Base-by-base conservation (phyloP, 2,888 invertebrate species). In the Deilephila porcellus region DNA sequence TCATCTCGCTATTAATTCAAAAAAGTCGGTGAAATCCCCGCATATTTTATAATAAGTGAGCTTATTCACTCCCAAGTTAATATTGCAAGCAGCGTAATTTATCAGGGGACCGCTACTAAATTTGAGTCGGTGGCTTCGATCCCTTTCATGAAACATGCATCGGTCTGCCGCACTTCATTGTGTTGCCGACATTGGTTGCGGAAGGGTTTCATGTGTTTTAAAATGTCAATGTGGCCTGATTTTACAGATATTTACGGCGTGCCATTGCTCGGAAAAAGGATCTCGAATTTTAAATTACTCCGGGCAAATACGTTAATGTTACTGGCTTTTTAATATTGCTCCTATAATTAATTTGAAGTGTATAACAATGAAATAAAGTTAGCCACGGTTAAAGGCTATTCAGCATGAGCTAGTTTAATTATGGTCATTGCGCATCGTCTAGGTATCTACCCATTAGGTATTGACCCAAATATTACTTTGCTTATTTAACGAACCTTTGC, bases 71-170 rank as follows among this genome's bases (percentile, higher is more conserved):
- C 75, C 74, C 74, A 71, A 77, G 77, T 82, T 79, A 81, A 81
- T 81, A 80, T 80, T 81, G 75, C 77, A 82, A 72, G 77, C 79
- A 76, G 74, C 76, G 77, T 78, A 79, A 79, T 81, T 82, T 81
- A 79, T 78, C 81, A 74, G 71, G 80, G 79, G 81, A 81, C 77
- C 74, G 34, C 71, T 60, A 77, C 73, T 77, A 77, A 76, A 77
- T 81, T 79, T 80, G 82, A 82, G 77, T 76, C 76, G 79, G 74
- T 77, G 75, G 76, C 76, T 74, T 76, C 74, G 76, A 77, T 80
- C 79, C 78, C 60, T 74, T 73, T 73, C 73, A 77, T 80, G 76
- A 77, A 78, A 81, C 76, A 80, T 78, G 75, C 75, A 80, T 78
- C 75, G 71, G 72, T 32, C 73, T 76, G 71, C 75, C 70, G 70